Evolutionary conservation across 1,140 invertebrate genomes (phyloP), one percentile per base, ranked within the genome.

Genomic region (Zaprionus ornatus): DNA sequence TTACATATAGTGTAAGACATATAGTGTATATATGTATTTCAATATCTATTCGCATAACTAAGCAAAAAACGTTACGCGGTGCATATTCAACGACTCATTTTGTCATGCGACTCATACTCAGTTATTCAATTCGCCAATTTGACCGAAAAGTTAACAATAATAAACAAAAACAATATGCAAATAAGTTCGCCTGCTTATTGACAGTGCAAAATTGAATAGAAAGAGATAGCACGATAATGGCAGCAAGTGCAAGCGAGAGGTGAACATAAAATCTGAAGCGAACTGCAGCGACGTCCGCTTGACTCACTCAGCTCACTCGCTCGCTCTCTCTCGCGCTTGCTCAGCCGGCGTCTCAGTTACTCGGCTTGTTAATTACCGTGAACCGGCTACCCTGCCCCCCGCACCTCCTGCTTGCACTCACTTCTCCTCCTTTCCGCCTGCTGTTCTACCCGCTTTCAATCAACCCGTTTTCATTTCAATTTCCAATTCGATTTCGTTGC

Each of bases 381-480:
- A 79, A 71, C 63, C 74, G 73, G 62, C 50, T 67, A 55, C 48
- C 27, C 42, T 52, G 25, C 10, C 35, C 35, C 12, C 23, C 9
- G 23, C 9, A 6, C 2, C 45, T 6, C 19, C 45, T 21, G 4
- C 17, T 1, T 10, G 0, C 45, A 48, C 6, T 32, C 9, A 2
- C 3, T 15, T 3, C 40, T 45, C 15, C 40, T 17, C 7, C 40
- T 17, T 17, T n/a, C 40, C n/a, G 40, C 5, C 37, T 40, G 37
- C 40, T 17, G 40, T 45, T 45, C 40, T 45, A 9, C n/a, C n/a
- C 40, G 45, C 45, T 50, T 50, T 50, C 45, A 50, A 50, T 65
- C 52, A 88, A 87, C 84, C 84, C 78, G 84, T 88, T 87, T 86
- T 59, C 63, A 83, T 82, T 84, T 80, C 79, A 69, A 80, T 69